Evolutionary conservation across 2,797 vertebrate genomes (phyloP), one percentile per base, ranked within the genome.

Genomic region (Acipenser oxyrinchus): DNA sequence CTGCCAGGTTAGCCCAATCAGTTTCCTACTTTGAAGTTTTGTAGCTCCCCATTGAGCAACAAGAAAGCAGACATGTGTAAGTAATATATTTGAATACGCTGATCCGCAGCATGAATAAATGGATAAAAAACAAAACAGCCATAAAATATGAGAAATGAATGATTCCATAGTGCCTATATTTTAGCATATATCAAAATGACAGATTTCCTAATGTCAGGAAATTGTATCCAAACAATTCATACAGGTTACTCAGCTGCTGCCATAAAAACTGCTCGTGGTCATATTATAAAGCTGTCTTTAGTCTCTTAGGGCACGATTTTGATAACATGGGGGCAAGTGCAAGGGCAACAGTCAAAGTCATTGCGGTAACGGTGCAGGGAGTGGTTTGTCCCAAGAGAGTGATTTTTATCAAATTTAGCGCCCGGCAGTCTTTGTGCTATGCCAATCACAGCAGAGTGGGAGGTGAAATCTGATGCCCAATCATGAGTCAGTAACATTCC

Each of bases 121-220:
- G 79, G 73, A 78, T 83, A 79, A 86, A 75, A 69, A 75, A 70
- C 71, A 74, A 81, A 74, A 71, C 6, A 67, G 79, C 75, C 76
- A 66, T 72, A 72, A 76, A 76, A 75, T 72, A 77, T 1, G 81
- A 85, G 79, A 81, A 81, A 84, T 83, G 84, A 37, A 77, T 78
- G 66, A 77, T 79, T 84, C 67, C 51, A 37, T 69, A 64, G 51
- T 62, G 77, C 78, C 76, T 72, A 74, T 76, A 66, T 83, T 86
- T 89, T 79, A 84, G 83, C 79, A 49, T 85, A 79, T 78, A 83
- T 88, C 83, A 78, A 71, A 78, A 66, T 86, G 88, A 86, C 87
- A 85, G 80, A 83, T 85, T 86, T 84, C 79, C 74, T 83, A 82
- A 79, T 70, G 71, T 84, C 83, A 84, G 83, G 85, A 87, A 86